These are phyloP conservation scores for Hoplostethus atlanticus DNA, from an alignment of 2,797 vertebrate species.

Conservation along the genomic window DNA sequence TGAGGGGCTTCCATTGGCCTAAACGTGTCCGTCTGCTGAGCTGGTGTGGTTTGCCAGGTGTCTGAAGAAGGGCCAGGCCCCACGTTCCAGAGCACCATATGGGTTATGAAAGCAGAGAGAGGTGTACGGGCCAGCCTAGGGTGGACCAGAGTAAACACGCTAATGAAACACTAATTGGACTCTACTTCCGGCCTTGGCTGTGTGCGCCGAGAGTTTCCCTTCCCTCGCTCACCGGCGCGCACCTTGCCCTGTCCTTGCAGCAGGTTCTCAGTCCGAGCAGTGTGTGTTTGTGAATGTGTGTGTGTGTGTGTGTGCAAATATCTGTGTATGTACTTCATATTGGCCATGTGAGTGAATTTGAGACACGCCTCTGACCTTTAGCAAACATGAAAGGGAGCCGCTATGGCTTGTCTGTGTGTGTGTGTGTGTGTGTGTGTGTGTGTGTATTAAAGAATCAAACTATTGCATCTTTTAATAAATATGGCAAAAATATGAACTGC, in stretches of 20 bases:
- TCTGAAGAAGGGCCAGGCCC: conserved; percentile 52
- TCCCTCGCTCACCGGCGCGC: conserved; percentile 30
- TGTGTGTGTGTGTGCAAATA: conserved; percentile 14
- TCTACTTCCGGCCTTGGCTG: conserved; percentile 57
- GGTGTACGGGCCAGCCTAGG: conserved; percentile 35
- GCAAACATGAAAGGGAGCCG: conserved; percentile 2
- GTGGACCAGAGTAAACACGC: conserved; percentile 69
- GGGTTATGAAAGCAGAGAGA: conserved; percentile 47
- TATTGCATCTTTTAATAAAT: not conserved
- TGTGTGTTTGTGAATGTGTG: conserved; percentile 12
- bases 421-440: not conserved
- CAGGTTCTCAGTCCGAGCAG: conserved; percentile 26
- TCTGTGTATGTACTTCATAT: conserved; percentile 1
- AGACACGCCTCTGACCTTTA: conserved; percentile 22
- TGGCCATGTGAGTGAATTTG: not conserved
- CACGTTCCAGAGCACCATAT: conserved; percentile 27
- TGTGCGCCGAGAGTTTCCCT: conserved; percentile 41
- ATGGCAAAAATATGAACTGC: not conserved
- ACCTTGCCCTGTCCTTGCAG: conserved; percentile 50
- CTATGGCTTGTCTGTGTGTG: not conserved
- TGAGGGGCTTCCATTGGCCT: conserved; percentile 21
- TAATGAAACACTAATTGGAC: conserved; percentile 75
- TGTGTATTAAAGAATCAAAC: conserved; percentile 3
- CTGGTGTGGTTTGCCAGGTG: conserved; percentile 41
- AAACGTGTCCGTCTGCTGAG: conserved; percentile 30